Conservation (phyloP, 2,888 invertebrate genomes). For the Acleris cristana region DNA sequence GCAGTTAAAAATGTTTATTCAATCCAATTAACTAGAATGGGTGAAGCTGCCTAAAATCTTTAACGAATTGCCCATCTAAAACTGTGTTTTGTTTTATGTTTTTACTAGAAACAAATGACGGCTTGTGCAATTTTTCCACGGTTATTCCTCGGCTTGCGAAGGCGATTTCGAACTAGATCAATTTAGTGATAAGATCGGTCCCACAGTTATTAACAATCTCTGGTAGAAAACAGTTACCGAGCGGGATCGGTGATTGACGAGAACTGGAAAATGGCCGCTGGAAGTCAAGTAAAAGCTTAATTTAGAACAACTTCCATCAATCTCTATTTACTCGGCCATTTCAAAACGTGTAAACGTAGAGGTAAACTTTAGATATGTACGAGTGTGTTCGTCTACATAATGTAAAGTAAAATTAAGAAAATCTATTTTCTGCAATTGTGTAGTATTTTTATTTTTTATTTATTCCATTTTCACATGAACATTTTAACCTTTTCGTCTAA, state of each 20-base stretch:
- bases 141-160: slow-evolving; percentile 17
- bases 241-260: slow-evolving; percentile 34
- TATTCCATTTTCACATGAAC: no score
- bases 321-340: not conserved
- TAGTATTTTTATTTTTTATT: no score
- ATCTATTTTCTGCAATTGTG: no score
- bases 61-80: no score
- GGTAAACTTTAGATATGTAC: not conserved
- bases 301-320: not conserved
- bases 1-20: not conserved
- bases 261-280: slow-evolving; percentile 14
- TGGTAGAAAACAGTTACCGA: slow-evolving; percentile 41
- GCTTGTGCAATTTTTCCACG: slow-evolving; percentile 21
- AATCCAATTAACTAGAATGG: not conserved
- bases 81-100: no score
- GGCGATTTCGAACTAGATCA: slow-evolving; percentile 45
- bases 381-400: no score
- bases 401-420: no score
- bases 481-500: no score
- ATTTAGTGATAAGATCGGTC: slow-evolving; percentile 50
- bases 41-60: no score
- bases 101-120: not conserved
- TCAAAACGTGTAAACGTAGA: not conserved
- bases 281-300: slow-evolving; percentile 15
- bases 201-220: slow-evolving; percentile 47